These are phyloP conservation scores for Aix galericulata DNA, from an alignment of 2,113 vertebrate genomes.

Conservation along the genomic window DNA sequence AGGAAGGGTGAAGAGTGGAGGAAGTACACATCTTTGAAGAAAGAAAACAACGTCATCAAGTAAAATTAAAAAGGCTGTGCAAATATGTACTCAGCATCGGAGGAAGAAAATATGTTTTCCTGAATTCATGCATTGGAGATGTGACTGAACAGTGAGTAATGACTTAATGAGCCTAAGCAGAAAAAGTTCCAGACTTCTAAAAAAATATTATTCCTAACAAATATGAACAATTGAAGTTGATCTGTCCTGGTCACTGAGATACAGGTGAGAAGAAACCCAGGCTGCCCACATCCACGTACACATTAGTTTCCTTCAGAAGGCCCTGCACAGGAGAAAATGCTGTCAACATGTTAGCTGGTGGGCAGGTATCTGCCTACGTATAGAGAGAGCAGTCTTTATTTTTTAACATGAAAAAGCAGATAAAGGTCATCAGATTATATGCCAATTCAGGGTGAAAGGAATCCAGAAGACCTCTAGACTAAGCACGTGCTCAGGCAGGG, in stretches of 20 bases:
- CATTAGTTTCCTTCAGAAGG: not conserved
- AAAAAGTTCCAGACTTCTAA: not conserved
- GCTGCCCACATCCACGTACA: not conserved
- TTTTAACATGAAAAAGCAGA: not conserved
- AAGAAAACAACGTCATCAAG: not conserved
- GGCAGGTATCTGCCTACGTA: not conserved
- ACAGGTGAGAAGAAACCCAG: not conserved
- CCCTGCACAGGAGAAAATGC: not conserved
- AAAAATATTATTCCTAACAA: not conserved
- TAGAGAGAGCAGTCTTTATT: not conserved
- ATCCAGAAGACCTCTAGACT: not conserved
- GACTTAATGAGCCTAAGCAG: not conserved
- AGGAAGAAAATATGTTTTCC: not conserved
- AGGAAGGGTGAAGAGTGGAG: not conserved
- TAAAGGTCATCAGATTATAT: not conserved
- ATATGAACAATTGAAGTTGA: not conserved
- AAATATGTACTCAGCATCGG: not conserved
- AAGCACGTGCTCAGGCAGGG: not conserved
- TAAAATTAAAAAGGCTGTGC: not conserved
- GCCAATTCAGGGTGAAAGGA: not conserved
- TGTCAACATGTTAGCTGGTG: not conserved
- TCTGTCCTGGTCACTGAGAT: not conserved
- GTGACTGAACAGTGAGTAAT: not conserved
- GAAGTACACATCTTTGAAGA: not conserved
- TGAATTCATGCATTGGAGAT: not conserved